Evolutionary conservation across 2,113 vertebrate species (phyloP).

Genomic region (Gavia stellata): DNA sequence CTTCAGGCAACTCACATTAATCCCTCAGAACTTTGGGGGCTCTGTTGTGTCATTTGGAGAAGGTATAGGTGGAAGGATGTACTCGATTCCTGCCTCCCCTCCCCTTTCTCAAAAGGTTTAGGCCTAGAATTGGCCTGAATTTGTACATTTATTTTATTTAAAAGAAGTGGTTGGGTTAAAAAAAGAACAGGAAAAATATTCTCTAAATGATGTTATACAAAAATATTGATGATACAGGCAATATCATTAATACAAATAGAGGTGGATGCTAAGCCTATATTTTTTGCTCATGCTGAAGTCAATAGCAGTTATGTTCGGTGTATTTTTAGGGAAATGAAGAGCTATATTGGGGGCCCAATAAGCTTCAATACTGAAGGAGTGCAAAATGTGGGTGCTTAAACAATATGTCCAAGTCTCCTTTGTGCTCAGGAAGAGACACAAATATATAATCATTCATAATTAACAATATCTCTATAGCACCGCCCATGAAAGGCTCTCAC

Average conservation of each 20-base stretch:
- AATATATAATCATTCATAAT: constrained; percentile 3
- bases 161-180: neutral
- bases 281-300: neutral
- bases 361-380: neutral
- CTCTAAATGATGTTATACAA: neutral
- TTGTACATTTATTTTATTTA: neutral
- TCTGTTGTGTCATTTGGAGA: neutral
- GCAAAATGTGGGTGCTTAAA: neutral
- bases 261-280: neutral
- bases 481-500: neutral
- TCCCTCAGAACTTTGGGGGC: neutral
- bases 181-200: neutral
- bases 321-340: neutral
- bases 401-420: neutral
- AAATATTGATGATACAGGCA: neutral
- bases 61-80: neutral
- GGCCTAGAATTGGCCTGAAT: neutral
- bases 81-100: neutral
- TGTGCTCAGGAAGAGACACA: neutral
- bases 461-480: neutral
- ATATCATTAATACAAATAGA: neutral
- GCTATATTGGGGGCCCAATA: neutral
- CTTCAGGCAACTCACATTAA: neutral
- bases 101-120: neutral
- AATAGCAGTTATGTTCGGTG: neutral